phyloP scores from a whole-genome alignment of 2,797 vertebrate species.

The Cossypha dichroa region DNA sequence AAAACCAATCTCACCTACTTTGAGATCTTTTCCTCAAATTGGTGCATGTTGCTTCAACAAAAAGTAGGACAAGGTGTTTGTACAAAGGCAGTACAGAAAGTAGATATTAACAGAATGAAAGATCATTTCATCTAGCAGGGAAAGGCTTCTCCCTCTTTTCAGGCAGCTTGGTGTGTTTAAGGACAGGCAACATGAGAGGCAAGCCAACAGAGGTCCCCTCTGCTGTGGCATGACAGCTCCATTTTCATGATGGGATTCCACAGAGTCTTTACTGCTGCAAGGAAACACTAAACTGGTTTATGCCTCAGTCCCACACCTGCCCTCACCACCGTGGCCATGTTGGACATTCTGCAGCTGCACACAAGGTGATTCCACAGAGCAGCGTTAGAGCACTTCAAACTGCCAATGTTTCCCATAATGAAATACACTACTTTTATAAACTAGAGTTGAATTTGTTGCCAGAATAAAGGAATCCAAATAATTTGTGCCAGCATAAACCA shows the following conservation, averaged over 20 bases:
- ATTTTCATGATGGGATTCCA: slow-evolving; percentile 11
- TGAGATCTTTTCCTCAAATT: not conserved
- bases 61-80: not conserved
- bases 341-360: not conserved
- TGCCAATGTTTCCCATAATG: not conserved
- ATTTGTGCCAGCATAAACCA: not conserved
- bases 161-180: not conserved
- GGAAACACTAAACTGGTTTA: not conserved
- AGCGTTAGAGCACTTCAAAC: not conserved
- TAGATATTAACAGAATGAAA: not conserved
- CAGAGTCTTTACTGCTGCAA: not conserved
- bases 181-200: not conserved
- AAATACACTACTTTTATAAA: not conserved
- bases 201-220: not conserved
- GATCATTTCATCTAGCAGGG: not conserved
- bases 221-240: not conserved
- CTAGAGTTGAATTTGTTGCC: not conserved
- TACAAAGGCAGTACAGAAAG: not conserved
- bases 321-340: not conserved
- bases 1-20: not conserved
- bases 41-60: not conserved
- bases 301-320: not conserved
- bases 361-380: not conserved
- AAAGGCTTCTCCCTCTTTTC: not conserved
- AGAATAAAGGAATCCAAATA: slow-evolving; percentile 1